phyloP scores from a whole-genome alignment of 2,113 vertebrate genomes.

The Pollachius pollachius region DNA sequence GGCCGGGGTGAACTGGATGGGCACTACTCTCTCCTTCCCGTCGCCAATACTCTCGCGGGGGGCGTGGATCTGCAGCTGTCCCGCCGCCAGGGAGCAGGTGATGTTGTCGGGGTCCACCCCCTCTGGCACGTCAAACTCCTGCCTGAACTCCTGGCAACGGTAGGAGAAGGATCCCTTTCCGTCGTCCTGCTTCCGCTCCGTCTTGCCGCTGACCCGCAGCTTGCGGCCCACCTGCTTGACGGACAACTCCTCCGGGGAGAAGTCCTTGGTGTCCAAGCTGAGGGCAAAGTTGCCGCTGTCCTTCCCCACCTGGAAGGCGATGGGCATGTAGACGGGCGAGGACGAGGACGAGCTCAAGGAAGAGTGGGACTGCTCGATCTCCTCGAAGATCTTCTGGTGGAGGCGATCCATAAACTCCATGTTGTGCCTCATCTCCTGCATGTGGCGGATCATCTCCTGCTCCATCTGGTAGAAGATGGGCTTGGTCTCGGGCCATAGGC shows the following conservation, averaged over 20 bases:
- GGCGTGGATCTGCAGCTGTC: constrained; percentile 70
- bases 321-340: constrained; percentile 48
- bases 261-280: constrained; percentile 72
- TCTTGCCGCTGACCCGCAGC: constrained; percentile 71
- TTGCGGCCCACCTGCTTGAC: constrained; percentile 76
- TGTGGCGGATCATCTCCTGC: constrained; percentile 71
- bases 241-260: constrained; percentile 65
- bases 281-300: constrained; percentile 55
- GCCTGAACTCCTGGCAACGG: constrained; percentile 72
- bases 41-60: constrained; percentile 42
- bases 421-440: constrained; percentile 72
- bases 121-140: constrained; percentile 73
- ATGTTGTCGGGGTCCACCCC: constrained; percentile 63
- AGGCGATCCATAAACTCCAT: constrained; percentile 72
- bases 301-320: constrained; percentile 58
- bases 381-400: constrained; percentile 72
- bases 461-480: constrained; percentile 71
- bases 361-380: constrained; percentile 61
- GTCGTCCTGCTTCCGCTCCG: constrained; percentile 72
- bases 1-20: constrained; percentile 47
- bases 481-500: constrained; percentile 74
- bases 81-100: constrained; percentile 67
- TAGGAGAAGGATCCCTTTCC: constrained; percentile 68
- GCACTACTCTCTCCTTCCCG: constrained; percentile 67
- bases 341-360: not conserved